Evolutionary conservation across 1,140 invertebrate genomes (phyloP), one percentile per base, ranked within the genome.

Genomic region (Bombus fervidus): DNA sequence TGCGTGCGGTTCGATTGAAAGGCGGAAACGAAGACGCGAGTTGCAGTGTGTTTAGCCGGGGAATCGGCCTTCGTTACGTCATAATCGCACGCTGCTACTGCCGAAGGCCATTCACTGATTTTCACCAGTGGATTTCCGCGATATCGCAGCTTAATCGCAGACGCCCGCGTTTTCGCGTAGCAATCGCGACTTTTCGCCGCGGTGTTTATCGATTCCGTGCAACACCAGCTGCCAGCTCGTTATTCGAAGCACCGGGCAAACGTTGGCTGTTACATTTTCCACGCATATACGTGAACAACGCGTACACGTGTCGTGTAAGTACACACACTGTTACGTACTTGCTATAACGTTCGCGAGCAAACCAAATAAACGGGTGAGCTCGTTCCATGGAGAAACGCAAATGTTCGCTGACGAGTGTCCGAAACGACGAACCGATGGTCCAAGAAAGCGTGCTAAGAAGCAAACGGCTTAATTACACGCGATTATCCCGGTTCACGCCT

Each of bases 41-140:
- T 43, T 34, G 53, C 34, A 0, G 2, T 3, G 57, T 22, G 31
- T 18, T 18, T 22, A 22, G 69, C 12, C 13, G n/a, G 69, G 39
- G 22, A 37, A 81, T 62, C 39, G 37, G n/a, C 18, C 6, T 68
- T 74, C 53, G 80, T 74, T 81, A 31, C 62, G n/a, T 53, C 47
- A 22, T 22, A 53, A 22, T 53, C 18, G 18, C 18, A 22, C 47
- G 47, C 47, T 22, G 47, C 5, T 18, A 53, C 18, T n/a, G 2
- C n/a, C 62, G 9, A 66, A 18, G 62, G n/a, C 5, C n/a, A 15
- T 31, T n/a, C 62, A 18, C 5, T 6, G 62, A n/a, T 64, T 64
- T 15, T n/a, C 62, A 13, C 1, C 62, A 15, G 25, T 28, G 43
- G 22, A 53, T 22, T n/a, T 28, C 3, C 43, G 28, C 64, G 22